These are phyloP conservation scores for Anagyrus pseudococci DNA, from an alignment of 2,888 invertebrate genomes.

Conservation along the genomic window DNA sequence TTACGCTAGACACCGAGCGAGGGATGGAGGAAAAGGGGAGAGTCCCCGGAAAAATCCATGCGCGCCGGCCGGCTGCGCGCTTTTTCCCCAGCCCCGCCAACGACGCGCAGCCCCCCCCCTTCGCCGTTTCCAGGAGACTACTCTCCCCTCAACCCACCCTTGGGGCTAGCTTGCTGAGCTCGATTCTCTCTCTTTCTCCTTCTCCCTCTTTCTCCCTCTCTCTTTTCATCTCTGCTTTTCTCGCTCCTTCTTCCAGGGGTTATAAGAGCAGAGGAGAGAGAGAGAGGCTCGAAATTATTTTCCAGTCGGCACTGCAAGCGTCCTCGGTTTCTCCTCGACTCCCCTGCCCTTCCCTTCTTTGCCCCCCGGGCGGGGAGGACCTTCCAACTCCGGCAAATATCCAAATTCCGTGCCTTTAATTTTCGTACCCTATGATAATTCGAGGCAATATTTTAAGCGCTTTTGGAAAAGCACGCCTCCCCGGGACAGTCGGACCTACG, in stretches of 20 bases:
- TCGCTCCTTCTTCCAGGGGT: constrained; percentile 37
- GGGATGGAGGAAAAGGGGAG: constrained; percentile 40
- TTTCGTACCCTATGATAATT: constrained; percentile 59
- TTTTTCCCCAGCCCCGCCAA: constrained; percentile 18
- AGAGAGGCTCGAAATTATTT: constrained; percentile 53
- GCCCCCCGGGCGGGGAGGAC: background rate
- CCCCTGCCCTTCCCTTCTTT: too few species aligned
- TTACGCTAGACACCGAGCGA: too few species aligned
- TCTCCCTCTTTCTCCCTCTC: constrained; percentile 27
- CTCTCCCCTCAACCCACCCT: too few species aligned
- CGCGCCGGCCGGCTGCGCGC: too few species aligned
- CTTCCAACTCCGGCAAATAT: constrained; percentile 17
- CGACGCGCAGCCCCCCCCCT: constrained; percentile 13
- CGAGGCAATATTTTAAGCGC: constrained; percentile 57
- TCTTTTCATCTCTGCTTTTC: constrained; percentile 40
- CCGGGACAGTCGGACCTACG: too few species aligned
- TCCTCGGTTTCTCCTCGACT: too few species aligned
- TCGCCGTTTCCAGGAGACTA: too few species aligned
- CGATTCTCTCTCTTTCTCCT: constrained; percentile 29
- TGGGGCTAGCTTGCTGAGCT: too few species aligned
- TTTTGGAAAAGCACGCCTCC: constrained; percentile 47
- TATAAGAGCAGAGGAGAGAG: background rate
- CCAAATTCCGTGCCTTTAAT: constrained; percentile 59
- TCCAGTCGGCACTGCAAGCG: too few species aligned
- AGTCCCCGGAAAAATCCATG: constrained; percentile 37